Evolutionary conservation across 2,888 invertebrate genomes (phyloP).

Genomic region (Byasa hedistus): DNA sequence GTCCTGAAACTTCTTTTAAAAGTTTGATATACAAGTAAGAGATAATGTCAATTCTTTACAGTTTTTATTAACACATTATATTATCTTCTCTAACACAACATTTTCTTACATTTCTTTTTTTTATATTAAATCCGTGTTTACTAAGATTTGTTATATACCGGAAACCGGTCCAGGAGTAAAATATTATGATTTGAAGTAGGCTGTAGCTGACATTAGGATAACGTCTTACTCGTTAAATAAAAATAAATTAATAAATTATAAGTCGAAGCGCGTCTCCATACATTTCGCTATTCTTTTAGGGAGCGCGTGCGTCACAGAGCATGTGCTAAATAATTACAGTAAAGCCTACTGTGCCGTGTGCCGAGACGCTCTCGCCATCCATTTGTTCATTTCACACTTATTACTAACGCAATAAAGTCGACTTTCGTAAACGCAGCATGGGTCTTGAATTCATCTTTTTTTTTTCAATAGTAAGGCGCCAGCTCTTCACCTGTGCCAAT

Average conservation of each 20-base stretch:
- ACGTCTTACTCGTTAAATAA: too few relatives aligned
- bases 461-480: slow-evolving; percentile 32
- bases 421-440: slow-evolving; percentile 27
- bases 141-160: too few relatives aligned
- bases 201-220: too few relatives aligned
- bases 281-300: slow-evolving; percentile 35
- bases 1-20: too few relatives aligned
- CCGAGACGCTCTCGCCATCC: slow-evolving; percentile 37
- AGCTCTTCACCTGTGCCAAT: slow-evolving; percentile 52
- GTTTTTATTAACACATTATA: too few relatives aligned
- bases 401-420: slow-evolving; percentile 32
- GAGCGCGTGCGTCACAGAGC: slow-evolving; percentile 49
- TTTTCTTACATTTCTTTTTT: too few relatives aligned
- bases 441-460: slow-evolving; percentile 18
- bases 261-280: slow-evolving; percentile 32
- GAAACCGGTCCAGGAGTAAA: too few relatives aligned
- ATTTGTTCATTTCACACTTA: slow-evolving; percentile 29
- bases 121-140: too few relatives aligned
- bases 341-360: slow-evolving; percentile 51
- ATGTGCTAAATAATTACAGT: slow-evolving; percentile 55
- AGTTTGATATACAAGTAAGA: too few relatives aligned
- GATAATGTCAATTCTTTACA: too few relatives aligned
- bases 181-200: too few relatives aligned
- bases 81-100: too few relatives aligned
- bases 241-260: neutral